Percentiles rank a stretch among this genome's conserved stretches.
phyloP scores from a whole-genome alignment of 2,888 invertebrate genomes.

The Pyralis farinalis region DNA sequence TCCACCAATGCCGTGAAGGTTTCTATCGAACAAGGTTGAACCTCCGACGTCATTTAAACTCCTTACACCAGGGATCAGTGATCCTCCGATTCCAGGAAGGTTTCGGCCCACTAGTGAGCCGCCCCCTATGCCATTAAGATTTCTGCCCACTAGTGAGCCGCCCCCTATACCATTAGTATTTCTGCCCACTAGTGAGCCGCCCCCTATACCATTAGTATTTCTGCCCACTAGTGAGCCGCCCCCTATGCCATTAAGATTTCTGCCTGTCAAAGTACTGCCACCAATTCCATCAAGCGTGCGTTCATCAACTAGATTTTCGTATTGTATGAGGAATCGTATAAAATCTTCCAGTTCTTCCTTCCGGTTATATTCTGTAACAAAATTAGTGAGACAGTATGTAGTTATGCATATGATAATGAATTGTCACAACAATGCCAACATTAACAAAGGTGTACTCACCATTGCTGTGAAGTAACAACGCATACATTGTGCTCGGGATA shows the following conservation, averaged over 20 bases:
- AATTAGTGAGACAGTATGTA: conserved; percentile 3
- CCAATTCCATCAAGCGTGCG: conserved; percentile 36
- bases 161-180: no score
- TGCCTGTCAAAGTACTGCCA: conserved; percentile 31
- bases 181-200: no score
- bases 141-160: conserved; percentile 34
- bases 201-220: conserved; percentile 37
- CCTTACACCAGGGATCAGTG: conserved; percentile 19
- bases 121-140: conserved; percentile 28
- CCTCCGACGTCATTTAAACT: conserved; percentile 35
- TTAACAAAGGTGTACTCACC: conserved; percentile 41
- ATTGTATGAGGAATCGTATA: conserved; percentile 48
- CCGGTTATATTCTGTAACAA: conserved; percentile 62
- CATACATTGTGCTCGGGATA: conserved; percentile 31
- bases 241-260: conserved; percentile 30
- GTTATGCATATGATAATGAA: neutral
- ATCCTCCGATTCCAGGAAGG: conserved; percentile 28
- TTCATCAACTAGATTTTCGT: conserved; percentile 39
- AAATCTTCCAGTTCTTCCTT: conserved; percentile 55
- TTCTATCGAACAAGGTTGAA: conserved; percentile 20
- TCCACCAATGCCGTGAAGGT: conserved; percentile 28
- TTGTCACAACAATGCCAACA: neutral
- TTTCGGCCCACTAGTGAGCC: conserved; percentile 21
- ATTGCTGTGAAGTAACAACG: conserved; percentile 15
- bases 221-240: conserved; percentile 32